Base-by-base conservation (phyloP, 2,797 vertebrate genomes). In the Pangasius krempfi region DNA sequence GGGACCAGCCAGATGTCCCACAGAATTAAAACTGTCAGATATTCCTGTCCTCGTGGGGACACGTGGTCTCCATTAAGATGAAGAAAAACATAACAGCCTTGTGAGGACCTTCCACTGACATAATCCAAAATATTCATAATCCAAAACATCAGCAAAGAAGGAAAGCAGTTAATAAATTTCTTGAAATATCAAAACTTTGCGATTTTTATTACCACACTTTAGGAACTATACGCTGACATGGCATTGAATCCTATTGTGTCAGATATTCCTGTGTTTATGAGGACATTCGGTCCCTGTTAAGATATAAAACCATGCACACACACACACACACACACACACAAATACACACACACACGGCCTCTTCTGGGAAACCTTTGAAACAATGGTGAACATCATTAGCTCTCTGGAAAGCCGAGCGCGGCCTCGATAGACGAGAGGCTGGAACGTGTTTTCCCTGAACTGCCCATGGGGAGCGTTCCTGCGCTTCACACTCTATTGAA, bases 311-410 rank as follows among this genome's bases (percentile, higher is more conserved):
- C 13, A 30, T 16, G 14, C 66, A 70, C 30, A 70, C 14, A 37
- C 30, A 37, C 30, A 37, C 68, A 68, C 54, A 79, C 86, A 86
- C 76, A 64, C n/a, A 80, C 40, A 73, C 44, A 68, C 52, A 89
- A 30, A 33, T 14, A 33, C 13, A 70, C 56, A 78, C 86, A 89
- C 89, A 88, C 83, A 84, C 33, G 8, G 47, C 88, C 82, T 89
- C 90, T 89, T 87, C 85, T 75, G 79, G 82, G 37, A 86, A 91
- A 87, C 76, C 76, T 90, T 87, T 91, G 87, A 91, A 92, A 89
- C 90, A 89, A 91, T 89, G 40, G 75, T 80, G 88, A 90, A 85
- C 88, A 89, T 90, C 92, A 89, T 91, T 90, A 90, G 86, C 89
- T 88, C 52, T 58, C 72, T 84, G 85, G 72, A 89, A 90, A 89